Evolutionary conservation across 2,888 invertebrate species (phyloP).

Genomic region (Meteorus cinctellus): DNA sequence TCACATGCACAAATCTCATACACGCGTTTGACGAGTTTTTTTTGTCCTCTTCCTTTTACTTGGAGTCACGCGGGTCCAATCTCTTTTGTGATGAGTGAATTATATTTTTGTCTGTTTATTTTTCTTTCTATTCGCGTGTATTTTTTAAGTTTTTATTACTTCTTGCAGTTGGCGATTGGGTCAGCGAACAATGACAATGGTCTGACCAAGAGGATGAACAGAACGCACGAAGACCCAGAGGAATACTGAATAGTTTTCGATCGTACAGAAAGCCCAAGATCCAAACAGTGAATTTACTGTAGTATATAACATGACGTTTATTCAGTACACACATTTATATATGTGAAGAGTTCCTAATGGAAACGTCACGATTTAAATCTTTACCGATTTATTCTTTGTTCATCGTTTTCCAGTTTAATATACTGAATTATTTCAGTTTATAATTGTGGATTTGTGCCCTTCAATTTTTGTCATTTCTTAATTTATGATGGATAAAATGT

Average conservation of each 20-base stretch:
- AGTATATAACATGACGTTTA: background rate
- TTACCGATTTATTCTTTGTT: background rate
- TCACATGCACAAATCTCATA: conserved; percentile 31
- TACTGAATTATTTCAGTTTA: too few relatives aligned
- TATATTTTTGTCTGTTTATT: background rate
- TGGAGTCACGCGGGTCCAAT: background rate
- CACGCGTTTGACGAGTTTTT: conserved; percentile 34
- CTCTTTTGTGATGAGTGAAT: background rate
- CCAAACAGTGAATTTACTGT: conserved; percentile 8
- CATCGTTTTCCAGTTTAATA: too few relatives aligned
- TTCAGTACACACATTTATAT: background rate
- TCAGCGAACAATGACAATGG: background rate
- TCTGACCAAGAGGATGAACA: conserved; percentile 27
- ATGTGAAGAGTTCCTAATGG: background rate
- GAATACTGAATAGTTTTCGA: conserved; percentile 41
- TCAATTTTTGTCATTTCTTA: too few relatives aligned
- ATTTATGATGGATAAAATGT: too few relatives aligned
- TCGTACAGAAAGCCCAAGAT: conserved; percentile 17
- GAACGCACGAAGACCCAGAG: conserved; percentile 32
- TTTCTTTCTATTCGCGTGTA: background rate
- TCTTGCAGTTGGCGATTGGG: background rate
- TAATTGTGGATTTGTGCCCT: too few relatives aligned
- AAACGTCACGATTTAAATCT: background rate
- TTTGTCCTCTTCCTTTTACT: conserved; percentile 11
- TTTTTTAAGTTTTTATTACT: background rate